Evolutionary conservation across 1,140 invertebrate species (phyloP), one percentile per base, ranked within the genome.

Genomic region (Rhopalosiphum padi): DNA sequence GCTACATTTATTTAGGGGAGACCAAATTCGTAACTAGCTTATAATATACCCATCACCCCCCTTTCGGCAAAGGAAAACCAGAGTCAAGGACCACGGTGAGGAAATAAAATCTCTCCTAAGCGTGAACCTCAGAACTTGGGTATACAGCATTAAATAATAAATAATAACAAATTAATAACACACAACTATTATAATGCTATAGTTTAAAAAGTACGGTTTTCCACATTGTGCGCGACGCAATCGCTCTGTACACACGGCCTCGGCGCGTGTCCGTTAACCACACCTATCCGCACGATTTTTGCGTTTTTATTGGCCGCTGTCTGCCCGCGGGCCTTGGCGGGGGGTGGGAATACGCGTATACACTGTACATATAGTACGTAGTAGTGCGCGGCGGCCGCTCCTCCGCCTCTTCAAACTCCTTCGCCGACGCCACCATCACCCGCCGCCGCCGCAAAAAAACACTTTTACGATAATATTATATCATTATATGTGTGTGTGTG

Each of bases 301-400:
- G 37, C 51, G 88, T 90, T 90, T 90, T 90, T 90, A 90, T 90
- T 90, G 88, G 88, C 88, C 88, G 88, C 88, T 18, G 18, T 22
- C 88, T 3, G 30, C 15, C 60, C 15, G 46, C 4, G 23, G 35
- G 22, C 35, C 21, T 23, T 3, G 37, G 60, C 30, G 35, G 37
- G 53, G 25, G 30, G 25, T 25, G 41, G 85, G 85, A 43, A 46
- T n/a, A n/a, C n/a, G 86, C n/a, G 23, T 43, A 9, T 25, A 46
- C 83, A 87, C 15, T 83, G 30, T 30, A 9, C 5, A n/a, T 21
- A 18, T 83, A 68, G 21, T 53, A 89, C 48, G n/a, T 11, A 35
- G 46, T 6, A 4, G n/a, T 53, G 2, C 87, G 30, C 87, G 30
- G 30, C 87, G 21, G 30, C 46, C 86, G 86, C 86, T 48, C 46